Evolutionary conservation across 1,140 invertebrate species (phyloP).

Genomic region (Kradibia gibbosae): DNA sequence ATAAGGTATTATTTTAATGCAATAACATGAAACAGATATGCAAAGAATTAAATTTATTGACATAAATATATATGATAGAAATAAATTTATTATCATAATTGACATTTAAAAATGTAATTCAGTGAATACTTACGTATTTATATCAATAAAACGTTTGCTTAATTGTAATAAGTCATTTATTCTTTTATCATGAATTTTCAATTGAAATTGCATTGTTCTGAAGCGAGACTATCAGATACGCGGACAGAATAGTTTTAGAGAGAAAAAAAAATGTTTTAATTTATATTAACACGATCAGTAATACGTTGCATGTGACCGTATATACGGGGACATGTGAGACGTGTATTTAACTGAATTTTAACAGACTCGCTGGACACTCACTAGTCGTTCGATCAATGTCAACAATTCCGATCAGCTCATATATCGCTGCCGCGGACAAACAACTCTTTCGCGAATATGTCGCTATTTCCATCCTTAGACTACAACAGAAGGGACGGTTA

Average conservation of each 20-base stretch:
- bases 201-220: conserved; percentile 35
- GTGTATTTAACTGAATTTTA: conserved; percentile 71
- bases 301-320: conserved; percentile 54
- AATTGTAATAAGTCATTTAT: conserved; percentile 8
- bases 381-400: conserved; percentile 66
- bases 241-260: conserved; percentile 35
- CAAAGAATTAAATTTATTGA: too few relatives aligned
- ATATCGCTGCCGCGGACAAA: conserved; percentile 42
- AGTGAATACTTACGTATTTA: too few relatives aligned
- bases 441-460: too few relatives aligned
- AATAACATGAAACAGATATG: too few relatives aligned
- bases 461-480: too few relatives aligned
- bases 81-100: too few relatives aligned
- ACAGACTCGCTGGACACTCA: conserved; percentile 64
- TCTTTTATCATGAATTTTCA: conserved; percentile 21
- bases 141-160: background rate
- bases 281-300: conserved; percentile 55
- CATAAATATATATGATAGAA: too few relatives aligned
- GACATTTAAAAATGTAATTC: too few relatives aligned
- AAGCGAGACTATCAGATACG: background rate
- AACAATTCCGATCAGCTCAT: conserved; percentile 62
- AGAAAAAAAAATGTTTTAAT: conserved; percentile 68
- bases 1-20: too few relatives aligned
- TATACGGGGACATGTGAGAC: conserved; percentile 57
- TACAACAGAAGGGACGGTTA: conserved; percentile 21